Percentiles rank a stretch among this genome's conserved stretches.
phyloP scores from a whole-genome alignment of 2,113 vertebrate genomes.

The Rhinogobius similis region DNA sequence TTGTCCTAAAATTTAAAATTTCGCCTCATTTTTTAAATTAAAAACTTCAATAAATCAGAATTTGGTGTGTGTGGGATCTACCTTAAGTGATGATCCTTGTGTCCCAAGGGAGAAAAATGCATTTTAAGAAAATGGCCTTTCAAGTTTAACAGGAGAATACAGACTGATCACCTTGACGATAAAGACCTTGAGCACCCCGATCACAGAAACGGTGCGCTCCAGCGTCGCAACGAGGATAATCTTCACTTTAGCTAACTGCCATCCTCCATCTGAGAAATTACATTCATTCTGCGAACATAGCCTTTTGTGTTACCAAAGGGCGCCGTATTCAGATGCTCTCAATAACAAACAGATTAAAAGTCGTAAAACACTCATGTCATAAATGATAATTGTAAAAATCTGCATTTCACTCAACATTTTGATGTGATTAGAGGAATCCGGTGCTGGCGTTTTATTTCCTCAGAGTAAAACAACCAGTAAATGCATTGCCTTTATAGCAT shows the following conservation, averaged over 20 bases:
- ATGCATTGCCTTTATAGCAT: slow-evolving; percentile 36
- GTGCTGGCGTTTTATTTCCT: slow-evolving; percentile 28
- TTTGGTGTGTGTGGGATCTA: no score
- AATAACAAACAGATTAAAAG: slow-evolving; percentile 15
- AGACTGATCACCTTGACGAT: no score
- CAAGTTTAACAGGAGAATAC: no score
- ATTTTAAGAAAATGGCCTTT: no score
- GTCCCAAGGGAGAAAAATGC: no score
- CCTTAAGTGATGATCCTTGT: no score
- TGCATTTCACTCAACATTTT: slow-evolving; percentile 21
- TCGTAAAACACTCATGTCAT: background rate
- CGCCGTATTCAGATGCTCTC: slow-evolving; percentile 2
- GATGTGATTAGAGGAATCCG: slow-evolving; percentile 33
- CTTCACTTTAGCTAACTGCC: background rate
- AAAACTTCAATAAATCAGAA: no score
- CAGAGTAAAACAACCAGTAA: slow-evolving; percentile 50
- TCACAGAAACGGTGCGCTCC: no score
- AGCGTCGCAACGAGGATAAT: no score
- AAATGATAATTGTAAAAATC: slow-evolving; percentile 32
- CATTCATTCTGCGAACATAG: slow-evolving; percentile 13
- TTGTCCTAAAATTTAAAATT: no score
- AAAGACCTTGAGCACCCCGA: no score
- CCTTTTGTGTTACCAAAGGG: slow-evolving; percentile 17
- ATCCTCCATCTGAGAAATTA: slow-evolving; percentile 20
- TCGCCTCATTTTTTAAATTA: no score